Conservation (phyloP, 2,888 invertebrate species). For the Erebia ligea region DNA sequence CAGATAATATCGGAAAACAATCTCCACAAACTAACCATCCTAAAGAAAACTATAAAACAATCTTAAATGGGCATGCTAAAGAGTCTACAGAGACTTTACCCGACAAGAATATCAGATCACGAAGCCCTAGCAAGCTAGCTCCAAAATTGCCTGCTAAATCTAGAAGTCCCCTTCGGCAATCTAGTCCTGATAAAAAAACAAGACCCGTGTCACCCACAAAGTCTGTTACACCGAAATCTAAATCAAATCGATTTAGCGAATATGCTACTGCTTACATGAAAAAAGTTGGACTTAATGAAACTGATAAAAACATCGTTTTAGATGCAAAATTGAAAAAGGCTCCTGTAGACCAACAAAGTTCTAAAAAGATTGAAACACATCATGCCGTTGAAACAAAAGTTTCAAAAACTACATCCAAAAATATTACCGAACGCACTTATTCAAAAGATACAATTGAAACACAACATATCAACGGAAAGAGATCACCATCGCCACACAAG, state of each 20-base stretch:
- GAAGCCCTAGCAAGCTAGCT: conserved; percentile 62
- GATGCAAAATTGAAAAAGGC: conserved; percentile 49
- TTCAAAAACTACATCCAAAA: conserved; percentile 51
- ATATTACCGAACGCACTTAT: conserved; percentile 57
- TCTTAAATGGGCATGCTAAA: conserved; percentile 59
- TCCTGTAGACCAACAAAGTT: conserved; percentile 38
- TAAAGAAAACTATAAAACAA: conserved; percentile 48
- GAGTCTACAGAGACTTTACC: conserved; percentile 49
- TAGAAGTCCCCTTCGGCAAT: conserved; percentile 60
- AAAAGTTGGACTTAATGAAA: conserved; percentile 69
- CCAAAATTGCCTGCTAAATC: conserved; percentile 53
- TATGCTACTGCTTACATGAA: conserved; percentile 79
- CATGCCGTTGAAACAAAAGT: conserved; percentile 51
- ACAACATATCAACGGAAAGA: conserved; percentile 60
- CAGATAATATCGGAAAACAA: conserved; percentile 47
- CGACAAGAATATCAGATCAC: conserved; percentile 52
- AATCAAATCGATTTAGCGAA: conserved; percentile 71
- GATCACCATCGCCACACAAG: conserved; percentile 66
- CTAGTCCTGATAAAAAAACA: conserved; percentile 71
- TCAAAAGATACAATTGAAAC: conserved; percentile 65
- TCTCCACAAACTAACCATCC: conserved; percentile 34
- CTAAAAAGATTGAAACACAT: conserved; percentile 43
- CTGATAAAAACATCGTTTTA: conserved; percentile 54
- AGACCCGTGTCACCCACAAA: conserved; percentile 69
- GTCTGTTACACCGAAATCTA: conserved; percentile 57